phyloP scores from a whole-genome alignment of 2,888 invertebrate genomes.

The Eudemis profundana region DNA sequence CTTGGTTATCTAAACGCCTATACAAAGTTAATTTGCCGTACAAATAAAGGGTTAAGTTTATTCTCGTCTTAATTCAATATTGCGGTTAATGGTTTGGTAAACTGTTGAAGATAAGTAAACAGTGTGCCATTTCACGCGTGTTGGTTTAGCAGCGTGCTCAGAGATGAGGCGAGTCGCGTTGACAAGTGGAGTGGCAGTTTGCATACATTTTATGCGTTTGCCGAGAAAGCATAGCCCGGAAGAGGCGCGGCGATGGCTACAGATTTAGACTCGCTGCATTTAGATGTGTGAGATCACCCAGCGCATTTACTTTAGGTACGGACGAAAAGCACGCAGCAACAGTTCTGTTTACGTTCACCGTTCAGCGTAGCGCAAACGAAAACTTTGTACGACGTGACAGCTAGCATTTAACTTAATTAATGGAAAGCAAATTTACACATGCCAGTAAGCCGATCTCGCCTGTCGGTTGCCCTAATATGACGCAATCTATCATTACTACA shows the following conservation, averaged over 20 bases:
- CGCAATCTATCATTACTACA: constrained; percentile 41
- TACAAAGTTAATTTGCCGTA: constrained; percentile 47
- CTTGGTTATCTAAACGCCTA: constrained; percentile 29
- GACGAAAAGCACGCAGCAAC: constrained; percentile 47
- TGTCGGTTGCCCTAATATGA: constrained; percentile 38
- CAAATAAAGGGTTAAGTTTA: constrained; percentile 50
- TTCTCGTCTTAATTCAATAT: constrained; percentile 56
- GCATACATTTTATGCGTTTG: constrained; percentile 76
- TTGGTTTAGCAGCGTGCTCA: constrained; percentile 63
- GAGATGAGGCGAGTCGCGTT: constrained; percentile 64
- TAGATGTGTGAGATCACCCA: constrained; percentile 77
- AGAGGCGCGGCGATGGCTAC: constrained; percentile 71
- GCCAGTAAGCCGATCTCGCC: constrained; percentile 36
- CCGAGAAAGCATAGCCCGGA: constrained; percentile 78
- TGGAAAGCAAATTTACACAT: constrained; percentile 41
- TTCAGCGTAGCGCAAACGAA: constrained; percentile 35
- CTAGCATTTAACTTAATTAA: constrained; percentile 41
- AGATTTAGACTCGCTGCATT: constrained; percentile 79
- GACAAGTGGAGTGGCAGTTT: constrained; percentile 77
- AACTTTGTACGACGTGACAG: constrained; percentile 41
- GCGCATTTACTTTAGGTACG: constrained; percentile 61
- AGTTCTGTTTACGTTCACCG: constrained; percentile 40
- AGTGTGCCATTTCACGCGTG: constrained; percentile 65
- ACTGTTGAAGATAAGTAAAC: constrained; percentile 67
- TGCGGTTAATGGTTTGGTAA: constrained; percentile 68